Percentiles rank a stretch among this genome's conserved stretches.
Evolutionary conservation across 2,888 invertebrate genomes (phyloP).

Genomic region (Drosophila melanocephala): DNA sequence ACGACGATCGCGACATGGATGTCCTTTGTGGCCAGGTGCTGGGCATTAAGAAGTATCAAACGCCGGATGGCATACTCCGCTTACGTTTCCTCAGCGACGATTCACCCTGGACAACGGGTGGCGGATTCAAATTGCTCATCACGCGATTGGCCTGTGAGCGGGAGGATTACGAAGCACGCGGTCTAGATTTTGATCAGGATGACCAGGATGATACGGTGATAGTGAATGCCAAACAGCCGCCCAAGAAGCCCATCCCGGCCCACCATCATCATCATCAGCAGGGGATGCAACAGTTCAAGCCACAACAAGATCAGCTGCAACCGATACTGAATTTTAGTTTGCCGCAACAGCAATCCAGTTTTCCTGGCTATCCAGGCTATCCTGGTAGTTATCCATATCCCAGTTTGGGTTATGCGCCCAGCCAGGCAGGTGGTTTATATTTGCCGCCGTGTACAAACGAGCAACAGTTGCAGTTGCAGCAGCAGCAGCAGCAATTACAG

Average conservation of each 20-base stretch:
- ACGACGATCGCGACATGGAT: conserved; percentile 82
- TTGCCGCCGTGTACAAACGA: conserved; percentile 42
- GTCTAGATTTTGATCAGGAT: conserved; percentile 38
- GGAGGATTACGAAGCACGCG: conserved; percentile 71
- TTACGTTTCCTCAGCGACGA: conserved; percentile 86
- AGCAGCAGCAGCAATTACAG: conserved; percentile 21
- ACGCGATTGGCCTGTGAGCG: conserved; percentile 86
- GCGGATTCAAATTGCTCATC: conserved; percentile 87
- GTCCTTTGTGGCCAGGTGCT: conserved; percentile 86
- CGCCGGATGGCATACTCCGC: conserved; percentile 86
- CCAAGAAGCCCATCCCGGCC: conserved; percentile 48
- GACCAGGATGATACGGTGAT: conserved; percentile 70
- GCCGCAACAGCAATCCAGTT: conserved; percentile 15
- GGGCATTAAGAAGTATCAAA: conserved; percentile 86
- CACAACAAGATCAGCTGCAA: conserved; percentile 25
- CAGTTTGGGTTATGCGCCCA: conserved; percentile 14
- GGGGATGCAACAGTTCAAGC: conserved; percentile 27
- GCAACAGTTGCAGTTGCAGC: conserved; percentile 27
- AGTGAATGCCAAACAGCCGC: conserved; percentile 68
- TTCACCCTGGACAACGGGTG: conserved; percentile 78
- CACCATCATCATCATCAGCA: conserved; percentile 57
- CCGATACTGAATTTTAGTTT: conserved; percentile 13
- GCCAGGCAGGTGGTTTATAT: conserved; percentile 22
- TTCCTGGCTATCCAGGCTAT: conserved; percentile 23
- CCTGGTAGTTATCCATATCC: conserved; percentile 23